A percentile compares a stretch with the other conserved stretches of the same genome.
Conservation (phyloP, 2,113 vertebrate genomes). For the Mellivora capensis region DNA sequence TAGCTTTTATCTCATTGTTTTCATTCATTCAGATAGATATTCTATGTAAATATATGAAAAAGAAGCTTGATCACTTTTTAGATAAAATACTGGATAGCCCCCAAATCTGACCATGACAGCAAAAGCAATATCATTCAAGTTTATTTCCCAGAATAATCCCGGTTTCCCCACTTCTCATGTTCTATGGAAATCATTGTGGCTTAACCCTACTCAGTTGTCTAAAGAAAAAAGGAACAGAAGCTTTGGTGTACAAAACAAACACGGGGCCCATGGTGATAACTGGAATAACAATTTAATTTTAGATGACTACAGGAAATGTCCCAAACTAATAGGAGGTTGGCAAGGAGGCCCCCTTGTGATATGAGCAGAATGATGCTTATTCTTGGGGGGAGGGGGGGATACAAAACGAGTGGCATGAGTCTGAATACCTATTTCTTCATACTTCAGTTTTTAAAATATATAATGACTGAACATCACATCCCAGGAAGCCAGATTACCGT, state of each 20-base stretch:
- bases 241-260: slow-evolving; percentile 47
- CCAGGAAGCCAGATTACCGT: not conserved
- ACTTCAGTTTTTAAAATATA: not conserved
- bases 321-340: not conserved
- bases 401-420: not conserved
- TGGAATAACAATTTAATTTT: slow-evolving; percentile 33
- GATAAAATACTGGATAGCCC: not conserved
- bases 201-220: slow-evolving; percentile 40
- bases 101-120: not conserved
- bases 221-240: slow-evolving; percentile 65
- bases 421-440: not conserved
- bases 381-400: no score
- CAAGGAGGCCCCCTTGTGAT: not conserved
- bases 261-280: not conserved
- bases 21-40: not conserved
- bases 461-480: not conserved
- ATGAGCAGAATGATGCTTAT: not conserved
- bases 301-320: slow-evolving; percentile 13
- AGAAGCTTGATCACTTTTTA: not conserved
- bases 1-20: not conserved
- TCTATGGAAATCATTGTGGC: slow-evolving; percentile 22
- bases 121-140: not conserved
- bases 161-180: not conserved
- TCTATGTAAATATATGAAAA: not conserved
- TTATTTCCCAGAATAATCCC: not conserved